A percentile compares a stretch with the other conserved stretches of the same genome.
Evolutionary conservation across 2,113 vertebrate species (phyloP).

Genomic region (Apodemus speciosus): DNA sequence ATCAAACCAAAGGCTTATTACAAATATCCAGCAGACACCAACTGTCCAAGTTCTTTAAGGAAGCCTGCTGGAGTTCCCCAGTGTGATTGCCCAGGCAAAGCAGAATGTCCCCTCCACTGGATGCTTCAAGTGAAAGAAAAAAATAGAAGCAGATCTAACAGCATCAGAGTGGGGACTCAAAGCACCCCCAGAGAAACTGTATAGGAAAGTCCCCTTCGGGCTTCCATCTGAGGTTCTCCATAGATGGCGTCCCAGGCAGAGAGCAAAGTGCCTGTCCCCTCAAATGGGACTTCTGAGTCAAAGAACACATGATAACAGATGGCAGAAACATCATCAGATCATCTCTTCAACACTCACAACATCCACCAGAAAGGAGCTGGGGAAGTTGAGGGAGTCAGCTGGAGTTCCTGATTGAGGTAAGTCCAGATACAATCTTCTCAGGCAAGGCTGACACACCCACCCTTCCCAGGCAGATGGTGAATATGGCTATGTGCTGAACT

Average conservation of each 20-base stretch:
- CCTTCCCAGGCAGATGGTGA: not conserved
- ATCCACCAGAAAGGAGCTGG: not conserved
- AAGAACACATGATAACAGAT: not conserved
- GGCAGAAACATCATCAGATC: not conserved
- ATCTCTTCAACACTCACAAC: not conserved
- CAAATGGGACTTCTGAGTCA: not conserved
- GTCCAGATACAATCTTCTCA: no score
- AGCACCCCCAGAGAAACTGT: not conserved
- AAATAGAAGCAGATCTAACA: not conserved
- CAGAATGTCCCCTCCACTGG: not conserved
- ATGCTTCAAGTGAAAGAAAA: not conserved
- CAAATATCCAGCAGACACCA: not conserved
- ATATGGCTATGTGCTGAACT: no score
- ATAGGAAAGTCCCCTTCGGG: not conserved
- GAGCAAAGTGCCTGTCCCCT: not conserved
- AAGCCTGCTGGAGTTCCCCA: not conserved
- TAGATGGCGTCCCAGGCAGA: not conserved
- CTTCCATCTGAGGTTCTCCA: not conserved
- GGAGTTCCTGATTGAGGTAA: not conserved
- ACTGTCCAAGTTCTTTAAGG: not conserved
- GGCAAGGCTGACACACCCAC: not conserved
- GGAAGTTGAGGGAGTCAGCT: not conserved
- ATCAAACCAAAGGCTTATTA: not conserved
- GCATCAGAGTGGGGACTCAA: not conserved
- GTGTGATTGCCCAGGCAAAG: not conserved